A percentile compares a stretch with the other conserved stretches of the same genome.
These are phyloP conservation scores for Mobula hypostoma DNA, from an alignment of 2,113 vertebrate species.

Conservation along the genomic window DNA sequence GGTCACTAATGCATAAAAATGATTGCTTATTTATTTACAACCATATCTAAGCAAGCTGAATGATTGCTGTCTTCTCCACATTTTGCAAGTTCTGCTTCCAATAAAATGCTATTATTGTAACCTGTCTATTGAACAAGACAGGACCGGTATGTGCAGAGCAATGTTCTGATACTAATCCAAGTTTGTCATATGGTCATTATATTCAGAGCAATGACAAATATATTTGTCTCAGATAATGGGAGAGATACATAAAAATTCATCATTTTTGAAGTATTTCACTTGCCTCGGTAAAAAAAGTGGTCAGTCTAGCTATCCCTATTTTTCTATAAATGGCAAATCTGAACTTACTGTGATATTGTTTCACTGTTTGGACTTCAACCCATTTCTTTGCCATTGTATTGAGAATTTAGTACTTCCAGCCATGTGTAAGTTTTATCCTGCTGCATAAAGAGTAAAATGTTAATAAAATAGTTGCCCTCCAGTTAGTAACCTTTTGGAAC, in stretches of 20 bases:
- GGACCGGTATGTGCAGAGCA: neutral
- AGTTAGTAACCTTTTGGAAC: neutral
- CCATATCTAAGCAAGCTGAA: neutral
- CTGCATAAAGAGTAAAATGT: neutral
- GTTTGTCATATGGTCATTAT: neutral
- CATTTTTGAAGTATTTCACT: neutral
- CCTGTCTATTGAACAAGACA: neutral
- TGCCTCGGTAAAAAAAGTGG: neutral
- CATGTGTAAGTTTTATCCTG: neutral
- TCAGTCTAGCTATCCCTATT: neutral
- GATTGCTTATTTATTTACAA: neutral
- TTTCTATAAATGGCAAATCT: neutral
- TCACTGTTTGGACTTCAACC: neutral
- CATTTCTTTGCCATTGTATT: neutral
- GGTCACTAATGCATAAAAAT: neutral
- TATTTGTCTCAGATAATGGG: neutral
- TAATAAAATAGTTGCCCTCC: neutral
- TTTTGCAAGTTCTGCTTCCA: neutral
- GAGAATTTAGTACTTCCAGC: neutral
- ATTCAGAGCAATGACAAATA: neutral
- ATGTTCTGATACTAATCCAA: neutral
- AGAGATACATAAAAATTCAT: neutral
- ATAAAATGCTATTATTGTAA: neutral
- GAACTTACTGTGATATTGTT: neutral
- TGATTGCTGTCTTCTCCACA: neutral